Conservation (phyloP, 2,113 vertebrate genomes). For the Cervus canadensis region DNA sequence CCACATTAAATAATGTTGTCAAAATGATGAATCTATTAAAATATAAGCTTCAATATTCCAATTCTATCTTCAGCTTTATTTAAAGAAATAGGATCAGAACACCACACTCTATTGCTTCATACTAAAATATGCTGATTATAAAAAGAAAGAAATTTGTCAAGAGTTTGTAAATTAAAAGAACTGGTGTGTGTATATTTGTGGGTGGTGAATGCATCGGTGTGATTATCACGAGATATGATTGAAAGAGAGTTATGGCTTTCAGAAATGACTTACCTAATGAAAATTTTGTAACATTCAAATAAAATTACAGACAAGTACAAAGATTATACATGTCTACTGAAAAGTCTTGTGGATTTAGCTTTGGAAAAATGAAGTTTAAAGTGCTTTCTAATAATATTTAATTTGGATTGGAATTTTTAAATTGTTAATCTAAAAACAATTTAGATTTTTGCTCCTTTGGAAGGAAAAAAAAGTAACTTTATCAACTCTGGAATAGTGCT, state of each 20-base stretch:
- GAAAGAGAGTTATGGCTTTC: background rate
- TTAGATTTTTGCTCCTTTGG: background rate
- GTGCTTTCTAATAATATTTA: background rate
- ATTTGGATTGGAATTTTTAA: background rate
- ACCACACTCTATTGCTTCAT: background rate
- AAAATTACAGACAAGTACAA: background rate
- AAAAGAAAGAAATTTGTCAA: background rate
- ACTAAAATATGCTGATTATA: background rate
- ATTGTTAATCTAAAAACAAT: background rate
- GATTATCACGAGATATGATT: background rate
- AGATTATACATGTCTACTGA: background rate
- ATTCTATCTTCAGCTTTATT: conserved; percentile 18
- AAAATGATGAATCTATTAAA: conserved; percentile 39
- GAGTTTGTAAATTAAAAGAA: background rate
- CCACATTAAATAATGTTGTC: conserved; percentile 3
- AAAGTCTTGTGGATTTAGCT: background rate
- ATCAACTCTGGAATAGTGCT: background rate
- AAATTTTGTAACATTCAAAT: conserved; percentile 1
- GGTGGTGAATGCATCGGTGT: background rate
- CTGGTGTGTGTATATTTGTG: background rate
- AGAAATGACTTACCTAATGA: background rate
- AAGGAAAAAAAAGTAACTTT: background rate
- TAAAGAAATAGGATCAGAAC: background rate
- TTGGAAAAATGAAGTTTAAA: background rate
- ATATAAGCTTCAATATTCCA: background rate